Percentiles rank a stretch among this genome's conserved stretches.
Evolutionary conservation across 2,113 vertebrate species (phyloP).

Genomic region (Apeltes quadracus): DNA sequence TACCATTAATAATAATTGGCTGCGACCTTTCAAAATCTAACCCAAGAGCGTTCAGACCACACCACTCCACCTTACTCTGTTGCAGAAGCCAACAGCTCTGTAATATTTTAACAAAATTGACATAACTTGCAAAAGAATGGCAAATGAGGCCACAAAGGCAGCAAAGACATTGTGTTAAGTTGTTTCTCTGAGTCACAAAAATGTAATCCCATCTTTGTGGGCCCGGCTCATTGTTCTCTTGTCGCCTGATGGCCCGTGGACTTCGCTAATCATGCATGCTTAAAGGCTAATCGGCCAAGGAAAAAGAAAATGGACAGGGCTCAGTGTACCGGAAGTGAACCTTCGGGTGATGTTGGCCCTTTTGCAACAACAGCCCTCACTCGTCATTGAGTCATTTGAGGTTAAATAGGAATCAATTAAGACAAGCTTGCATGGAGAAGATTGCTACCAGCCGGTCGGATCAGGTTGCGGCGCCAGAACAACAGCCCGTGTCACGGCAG

Average conservation of each 20-base stretch:
- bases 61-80: background rate
- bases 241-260: constrained; percentile 43
- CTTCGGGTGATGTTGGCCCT: constrained; percentile 36
- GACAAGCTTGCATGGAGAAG: constrained; percentile 7
- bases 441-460: constrained; percentile 32
- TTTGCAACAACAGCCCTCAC: constrained; percentile 22
- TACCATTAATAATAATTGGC: background rate
- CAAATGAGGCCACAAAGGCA: background rate
- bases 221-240: constrained; percentile 40
- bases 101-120: constrained; percentile 6
- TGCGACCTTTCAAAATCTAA: background rate
- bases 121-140: constrained; percentile 29
- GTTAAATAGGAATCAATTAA: constrained; percentile 47
- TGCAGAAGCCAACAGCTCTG: constrained; percentile 8
- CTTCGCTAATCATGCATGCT: constrained; percentile 59
- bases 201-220: constrained; percentile 39
- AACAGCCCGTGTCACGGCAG: constrained; percentile 36
- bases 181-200: constrained; percentile 47
- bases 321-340: constrained; percentile 44
- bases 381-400: constrained; percentile 11
- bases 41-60: background rate
- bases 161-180: constrained; percentile 43
- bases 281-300: constrained; percentile 54
- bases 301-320: constrained; percentile 24
- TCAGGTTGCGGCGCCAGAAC: constrained; percentile 10